Conservation (phyloP, 2,797 vertebrate species). For the Acanthornis magna region DNA sequence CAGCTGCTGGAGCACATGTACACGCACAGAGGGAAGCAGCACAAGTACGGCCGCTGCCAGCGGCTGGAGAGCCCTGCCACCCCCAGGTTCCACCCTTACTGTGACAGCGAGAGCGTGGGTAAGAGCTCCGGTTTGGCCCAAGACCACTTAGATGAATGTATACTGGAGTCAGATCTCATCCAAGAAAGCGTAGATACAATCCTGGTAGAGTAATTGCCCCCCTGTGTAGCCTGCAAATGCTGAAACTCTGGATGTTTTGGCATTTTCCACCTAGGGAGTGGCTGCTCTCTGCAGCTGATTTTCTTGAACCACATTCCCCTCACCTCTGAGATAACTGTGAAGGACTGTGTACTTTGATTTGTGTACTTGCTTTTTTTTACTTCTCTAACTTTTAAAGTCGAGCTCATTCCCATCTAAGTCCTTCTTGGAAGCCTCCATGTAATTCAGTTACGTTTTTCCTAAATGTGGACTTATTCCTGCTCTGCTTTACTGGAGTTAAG, state of each 20-base stretch:
- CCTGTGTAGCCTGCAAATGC: background rate
- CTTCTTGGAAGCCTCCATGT: background rate
- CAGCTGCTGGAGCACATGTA: constrained; percentile 96
- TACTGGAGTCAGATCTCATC: constrained; percentile 86
- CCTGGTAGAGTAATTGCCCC: constrained; percentile 79
- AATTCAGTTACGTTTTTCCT: background rate
- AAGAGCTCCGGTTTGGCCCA: constrained; percentile 79
- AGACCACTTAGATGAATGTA: constrained; percentile 87
- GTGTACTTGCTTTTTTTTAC: constrained; percentile 25
- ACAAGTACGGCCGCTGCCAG: constrained; percentile 84
- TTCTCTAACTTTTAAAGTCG: background rate
- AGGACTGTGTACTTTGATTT: background rate
- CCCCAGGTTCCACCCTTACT: constrained; percentile 78
- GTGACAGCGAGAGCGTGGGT: constrained; percentile 71
- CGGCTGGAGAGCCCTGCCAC: constrained; percentile 81
- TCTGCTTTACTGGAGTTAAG: background rate
- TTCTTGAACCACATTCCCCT: background rate
- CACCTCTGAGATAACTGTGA: background rate
- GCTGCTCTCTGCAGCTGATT: background rate
- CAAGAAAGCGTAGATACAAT: constrained; percentile 87
- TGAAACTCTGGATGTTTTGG: background rate
- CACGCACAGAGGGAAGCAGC: constrained; percentile 86
- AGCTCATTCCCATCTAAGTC: background rate
- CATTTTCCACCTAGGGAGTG: background rate
- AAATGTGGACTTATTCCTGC: background rate